These are phyloP conservation scores for Drosophila aff. DNA, from an alignment of 1,140 invertebrate genomes.

Conservation along the genomic window DNA sequence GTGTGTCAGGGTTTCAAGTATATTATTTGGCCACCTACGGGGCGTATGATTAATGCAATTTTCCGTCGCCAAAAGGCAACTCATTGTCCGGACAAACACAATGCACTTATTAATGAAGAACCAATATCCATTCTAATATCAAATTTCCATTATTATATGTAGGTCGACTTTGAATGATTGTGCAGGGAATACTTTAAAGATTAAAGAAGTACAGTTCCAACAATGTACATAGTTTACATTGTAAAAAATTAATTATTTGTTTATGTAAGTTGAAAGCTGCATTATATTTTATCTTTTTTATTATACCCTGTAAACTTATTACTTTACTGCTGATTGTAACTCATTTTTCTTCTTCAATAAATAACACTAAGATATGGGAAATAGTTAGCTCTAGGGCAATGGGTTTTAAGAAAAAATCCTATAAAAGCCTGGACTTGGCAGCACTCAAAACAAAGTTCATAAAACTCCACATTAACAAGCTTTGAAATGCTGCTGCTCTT, in stretches of 20 bases:
- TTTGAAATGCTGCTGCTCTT: not conserved
- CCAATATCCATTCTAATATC: conserved; percentile 8
- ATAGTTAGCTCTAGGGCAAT: too few relatives aligned
- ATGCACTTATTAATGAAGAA: conserved; percentile 46
- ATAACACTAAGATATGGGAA: too few relatives aligned
- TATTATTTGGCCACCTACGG: conserved; percentile 17
- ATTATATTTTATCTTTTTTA: not conserved
- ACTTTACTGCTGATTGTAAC: not conserved
- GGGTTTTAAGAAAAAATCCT: not conserved
- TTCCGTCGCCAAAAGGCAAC: conserved; percentile 13
- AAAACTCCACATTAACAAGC: not conserved
- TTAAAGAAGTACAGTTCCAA: not conserved
- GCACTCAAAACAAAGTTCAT: not conserved
- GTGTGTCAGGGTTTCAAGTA: conserved; percentile 28
- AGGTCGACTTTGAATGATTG: not conserved
- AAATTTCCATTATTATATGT: conserved; percentile 1
- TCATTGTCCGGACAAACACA: conserved; percentile 16
- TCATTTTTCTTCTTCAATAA: not conserved
- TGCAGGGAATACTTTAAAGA: not conserved
- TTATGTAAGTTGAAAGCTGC: not conserved
- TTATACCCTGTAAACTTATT: not conserved
- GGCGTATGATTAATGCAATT: conserved; percentile 71
- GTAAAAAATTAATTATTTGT: not conserved
- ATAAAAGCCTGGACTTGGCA: not conserved
- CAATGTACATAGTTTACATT: not conserved